Percentiles rank a stretch among this genome's conserved stretches.
Evolutionary conservation across 1,140 invertebrate genomes (phyloP).

Genomic region (Berghia stephanieae): DNA sequence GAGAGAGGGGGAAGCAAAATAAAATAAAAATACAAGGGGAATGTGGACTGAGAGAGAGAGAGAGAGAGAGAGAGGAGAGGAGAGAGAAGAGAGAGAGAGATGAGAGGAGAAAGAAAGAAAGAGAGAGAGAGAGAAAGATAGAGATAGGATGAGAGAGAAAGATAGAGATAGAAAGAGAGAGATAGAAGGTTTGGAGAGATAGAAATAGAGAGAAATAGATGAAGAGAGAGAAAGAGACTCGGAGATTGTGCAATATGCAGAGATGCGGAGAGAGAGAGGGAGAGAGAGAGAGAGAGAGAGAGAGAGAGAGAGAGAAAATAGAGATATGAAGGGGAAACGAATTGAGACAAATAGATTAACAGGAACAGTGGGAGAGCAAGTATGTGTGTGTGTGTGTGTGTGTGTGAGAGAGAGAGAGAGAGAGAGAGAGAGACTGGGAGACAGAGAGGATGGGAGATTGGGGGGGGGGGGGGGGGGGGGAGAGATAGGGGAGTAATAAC

Average conservation of each 20-base stretch:
- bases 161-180: too few relatives aligned
- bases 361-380: slow-evolving; percentile 35
- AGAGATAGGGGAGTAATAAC: slow-evolving; percentile 13
- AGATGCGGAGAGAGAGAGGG: slow-evolving; percentile 33
- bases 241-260: slow-evolving; percentile 22
- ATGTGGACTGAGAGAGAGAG: slow-evolving; percentile 30
- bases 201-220: too few relatives aligned
- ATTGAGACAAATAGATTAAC: neutral
- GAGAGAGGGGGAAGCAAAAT: too few relatives aligned
- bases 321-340: slow-evolving; percentile 8
- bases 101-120: slow-evolving; percentile 33
- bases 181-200: too few relatives aligned
- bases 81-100: slow-evolving; percentile 34
- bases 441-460: too few relatives aligned
- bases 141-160: too few relatives aligned
- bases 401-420: slow-evolving; percentile 36
- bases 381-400: slow-evolving; percentile 19
- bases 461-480: too few relatives aligned
- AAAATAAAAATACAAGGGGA: neutral
- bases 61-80: slow-evolving; percentile 31
- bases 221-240: slow-evolving; percentile 28
- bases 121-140: too few relatives aligned
- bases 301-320: slow-evolving; percentile 33
- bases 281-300: slow-evolving; percentile 34
- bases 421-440: too few relatives aligned